Conservation (phyloP, 2,113 vertebrate species). For the Donacobius atricapilla region DNA sequence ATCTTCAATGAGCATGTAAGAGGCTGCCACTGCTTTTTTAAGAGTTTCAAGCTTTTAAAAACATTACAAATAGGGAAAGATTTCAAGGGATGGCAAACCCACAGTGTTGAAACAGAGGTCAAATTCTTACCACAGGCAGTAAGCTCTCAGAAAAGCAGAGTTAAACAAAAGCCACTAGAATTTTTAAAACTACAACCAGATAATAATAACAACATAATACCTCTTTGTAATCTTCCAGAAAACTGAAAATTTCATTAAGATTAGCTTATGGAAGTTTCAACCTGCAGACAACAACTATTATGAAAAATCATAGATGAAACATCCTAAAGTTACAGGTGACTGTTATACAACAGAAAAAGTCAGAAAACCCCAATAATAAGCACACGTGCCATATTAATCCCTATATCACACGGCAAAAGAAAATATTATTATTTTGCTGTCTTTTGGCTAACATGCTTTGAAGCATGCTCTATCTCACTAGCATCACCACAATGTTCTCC, state of each 20-base stretch:
- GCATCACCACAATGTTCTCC: neutral
- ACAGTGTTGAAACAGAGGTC: neutral
- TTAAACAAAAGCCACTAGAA: neutral
- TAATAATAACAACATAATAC: neutral
- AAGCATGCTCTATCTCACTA: neutral
- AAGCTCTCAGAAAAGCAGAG: neutral
- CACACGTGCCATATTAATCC: neutral
- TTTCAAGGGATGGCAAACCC: neutral
- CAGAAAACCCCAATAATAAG: neutral
- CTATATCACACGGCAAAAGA: neutral
- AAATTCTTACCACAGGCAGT: neutral
- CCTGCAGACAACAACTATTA: neutral
- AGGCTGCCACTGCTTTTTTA: neutral
- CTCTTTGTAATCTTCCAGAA: neutral
- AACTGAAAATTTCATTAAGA: neutral
- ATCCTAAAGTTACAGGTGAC: neutral
- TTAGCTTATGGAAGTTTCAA: neutral
- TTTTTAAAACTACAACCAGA: neutral
- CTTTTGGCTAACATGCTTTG: neutral
- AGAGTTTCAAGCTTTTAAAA: neutral
- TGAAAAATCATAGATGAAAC: neutral
- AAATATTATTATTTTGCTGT: neutral
- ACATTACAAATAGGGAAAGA: neutral
- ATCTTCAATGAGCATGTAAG: neutral
- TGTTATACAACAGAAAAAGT: neutral